Evolutionary conservation across 2,113 vertebrate genomes (phyloP), one percentile per base, ranked within the genome.

Genomic region (Stercorarius parasiticus): DNA sequence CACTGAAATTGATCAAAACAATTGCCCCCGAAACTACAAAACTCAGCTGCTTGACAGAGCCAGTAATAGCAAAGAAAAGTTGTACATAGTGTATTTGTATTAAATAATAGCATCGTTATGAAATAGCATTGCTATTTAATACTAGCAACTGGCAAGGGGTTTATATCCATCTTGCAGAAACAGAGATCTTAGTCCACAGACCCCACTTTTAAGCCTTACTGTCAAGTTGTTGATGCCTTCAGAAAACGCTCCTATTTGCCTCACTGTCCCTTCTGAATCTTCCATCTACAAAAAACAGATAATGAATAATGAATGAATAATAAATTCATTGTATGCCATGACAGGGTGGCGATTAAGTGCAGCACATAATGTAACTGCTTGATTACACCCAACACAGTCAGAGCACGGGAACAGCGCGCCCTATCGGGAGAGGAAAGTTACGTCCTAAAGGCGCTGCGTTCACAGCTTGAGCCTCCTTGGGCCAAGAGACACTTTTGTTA

Each of bases 141-240:
- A 12, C 0, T 2, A 49, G 50, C 0, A 1, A 21, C 69, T 78
- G 77, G 19, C 67, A 61, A 45, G 30, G 70, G 21, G 4, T 5
- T 82, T 21, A 22, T 11, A 50, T 2, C 32, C 45, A 65, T 38
- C 32, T 58, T 34, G 62, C 30, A 62, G 43, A 42, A 73, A 55
- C 9, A 72, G 45, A 86, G 45, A 27, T 5, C 55, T 55, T 12
- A 17, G 25, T 84, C 47, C 70, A 78, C 42, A 81, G 52, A 66
- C 6, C 34, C 62, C 38, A 4, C 32, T 40, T 56, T 36, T 14
- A 49, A 82, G 34, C 86, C 98, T 99, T 98, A 99, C 99, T 25
- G 99, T 99, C 72, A 99, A 98, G 90, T 99, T 99, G 97, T 99
- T 99, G 98, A 99, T 99, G 71, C 99, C 99, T 97, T 99, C 99